Evolutionary conservation across 1,140 invertebrate species (phyloP), one percentile per base, ranked within the genome.

Genomic region (Habropoda laboriosa): DNA sequence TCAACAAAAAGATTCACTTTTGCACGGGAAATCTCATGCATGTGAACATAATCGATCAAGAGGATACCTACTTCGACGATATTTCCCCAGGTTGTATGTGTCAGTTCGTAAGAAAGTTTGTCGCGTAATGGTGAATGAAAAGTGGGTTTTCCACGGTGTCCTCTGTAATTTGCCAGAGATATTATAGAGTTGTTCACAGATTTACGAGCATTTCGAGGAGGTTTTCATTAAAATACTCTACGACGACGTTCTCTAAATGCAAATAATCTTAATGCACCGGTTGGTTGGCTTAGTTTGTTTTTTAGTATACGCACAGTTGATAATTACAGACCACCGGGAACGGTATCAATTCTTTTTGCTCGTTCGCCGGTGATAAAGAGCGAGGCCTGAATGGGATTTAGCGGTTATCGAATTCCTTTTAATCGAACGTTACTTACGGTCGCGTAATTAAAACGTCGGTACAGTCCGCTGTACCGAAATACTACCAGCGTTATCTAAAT

Each of bases 251-350:
- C 45, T 67, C 27, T 67, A 47, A 67, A 67, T 67, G 64, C 64
- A 67, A 67, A 67, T 67, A 67, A 49, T 24, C 21, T 40, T 24
- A 63, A 63, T 16, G 24, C 21, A 27, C 30, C 38, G 64, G 35
- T 47, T 6, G 64, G 8, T n/a, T n/a, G 24, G 30, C 16, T 66
- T 27, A 18, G 38, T 30, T 53, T 35, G 30, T 24, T 51, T 18
- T 32, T 68, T 35, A 35, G 30, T 27, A n/a, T n/a, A n/a, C n/a
- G 30, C 12, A 18, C 2, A 8, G 6, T 32, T 7, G 32, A 68
- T 68, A 68, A 68, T 49, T 68, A 68, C 64, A 68, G 64, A 68
- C 64, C 64, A 68, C 64, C 64, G 12, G 32, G 30, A 2, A 35
- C 8, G 64, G 35, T 35, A 51, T 49, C 21, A n/a, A 38, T 51